These are phyloP conservation scores for Eretmochelys imbricata DNA, from an alignment of 2,113 vertebrate genomes.

Conservation along the genomic window DNA sequence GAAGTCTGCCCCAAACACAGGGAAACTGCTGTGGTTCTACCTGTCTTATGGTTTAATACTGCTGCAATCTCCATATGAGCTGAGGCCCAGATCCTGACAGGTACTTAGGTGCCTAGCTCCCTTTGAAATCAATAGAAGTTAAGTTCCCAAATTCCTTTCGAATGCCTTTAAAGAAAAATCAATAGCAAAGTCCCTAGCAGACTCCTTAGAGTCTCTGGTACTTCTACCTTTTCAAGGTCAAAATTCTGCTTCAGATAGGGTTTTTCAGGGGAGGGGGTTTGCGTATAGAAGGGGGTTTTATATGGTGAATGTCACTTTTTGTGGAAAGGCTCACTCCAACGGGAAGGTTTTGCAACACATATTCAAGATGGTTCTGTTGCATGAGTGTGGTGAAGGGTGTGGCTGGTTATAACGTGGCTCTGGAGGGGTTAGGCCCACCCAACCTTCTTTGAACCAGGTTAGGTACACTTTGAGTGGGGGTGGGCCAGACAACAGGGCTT, in stretches of 20 bases:
- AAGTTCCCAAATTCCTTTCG: not conserved
- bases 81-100: not conserved
- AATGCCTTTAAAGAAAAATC: fast-evolving
- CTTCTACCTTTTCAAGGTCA: not conserved
- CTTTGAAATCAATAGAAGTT: not conserved
- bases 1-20: not conserved
- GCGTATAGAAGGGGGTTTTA: fast-evolving
- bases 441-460: not conserved
- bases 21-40: not conserved
- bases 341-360: not conserved
- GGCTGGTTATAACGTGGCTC: fast-evolving
- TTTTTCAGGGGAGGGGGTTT: fast-evolving
- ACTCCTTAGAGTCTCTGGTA: not conserved
- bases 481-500: fast-evolving
- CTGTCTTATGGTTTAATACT: not conserved
- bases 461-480: not conserved
- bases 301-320: not conserved
- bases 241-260: not conserved
- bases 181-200: fast-evolving
- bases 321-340: not conserved
- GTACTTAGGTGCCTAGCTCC: not conserved
- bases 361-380: not conserved
- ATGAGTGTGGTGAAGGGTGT: not conserved
- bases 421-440: not conserved
- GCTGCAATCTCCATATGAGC: fast-evolving